Conservation (phyloP, 2,888 invertebrate genomes). For the Nomada ruficornis region DNA sequence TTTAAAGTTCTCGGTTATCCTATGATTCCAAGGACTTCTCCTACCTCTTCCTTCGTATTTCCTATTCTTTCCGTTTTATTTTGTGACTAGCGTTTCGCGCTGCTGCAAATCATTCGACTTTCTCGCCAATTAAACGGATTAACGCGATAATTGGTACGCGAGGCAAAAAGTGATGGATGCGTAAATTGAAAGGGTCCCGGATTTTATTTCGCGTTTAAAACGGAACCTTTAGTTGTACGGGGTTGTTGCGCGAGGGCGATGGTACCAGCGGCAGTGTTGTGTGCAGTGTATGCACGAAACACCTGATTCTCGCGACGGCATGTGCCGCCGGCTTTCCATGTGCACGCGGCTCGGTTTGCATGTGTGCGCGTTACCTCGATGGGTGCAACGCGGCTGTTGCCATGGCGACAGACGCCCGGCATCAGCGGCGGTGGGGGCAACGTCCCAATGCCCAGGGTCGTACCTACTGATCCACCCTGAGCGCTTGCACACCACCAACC, state of each 20-base stretch:
- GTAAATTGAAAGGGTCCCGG: conserved; percentile 15
- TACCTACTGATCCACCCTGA: conserved; percentile 77
- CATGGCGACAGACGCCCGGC: conserved; percentile 85
- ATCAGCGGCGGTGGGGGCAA: conserved; percentile 84
- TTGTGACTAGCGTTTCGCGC: neutral
- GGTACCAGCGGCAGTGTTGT: conserved; percentile 29
- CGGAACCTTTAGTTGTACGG: conserved; percentile 23
- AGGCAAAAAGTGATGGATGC: too few species aligned
- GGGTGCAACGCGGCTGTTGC: conserved; percentile 84
- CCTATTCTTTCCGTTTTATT: neutral
- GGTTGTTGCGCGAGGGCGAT: conserved; percentile 50
- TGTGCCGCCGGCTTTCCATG: conserved; percentile 53
- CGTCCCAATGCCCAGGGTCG: conserved; percentile 84
- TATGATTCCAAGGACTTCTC: neutral
- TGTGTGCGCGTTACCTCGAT: conserved; percentile 72
- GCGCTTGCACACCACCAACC: conserved; percentile 39
- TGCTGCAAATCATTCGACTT: conserved; percentile 22
- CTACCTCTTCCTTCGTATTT: neutral
- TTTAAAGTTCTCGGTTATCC: conserved; percentile 8
- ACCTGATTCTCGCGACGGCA: conserved; percentile 62
- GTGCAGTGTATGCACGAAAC: conserved; percentile 47
- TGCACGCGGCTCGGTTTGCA: conserved; percentile 42
- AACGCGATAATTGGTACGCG: conserved; percentile 27
- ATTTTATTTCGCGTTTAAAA: conserved; percentile 24
- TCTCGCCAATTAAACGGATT: conserved; percentile 40